Evolutionary conservation across 2,888 invertebrate genomes (phyloP), one percentile per base, ranked within the genome.

Genomic region (Cloeon dipterum): DNA sequence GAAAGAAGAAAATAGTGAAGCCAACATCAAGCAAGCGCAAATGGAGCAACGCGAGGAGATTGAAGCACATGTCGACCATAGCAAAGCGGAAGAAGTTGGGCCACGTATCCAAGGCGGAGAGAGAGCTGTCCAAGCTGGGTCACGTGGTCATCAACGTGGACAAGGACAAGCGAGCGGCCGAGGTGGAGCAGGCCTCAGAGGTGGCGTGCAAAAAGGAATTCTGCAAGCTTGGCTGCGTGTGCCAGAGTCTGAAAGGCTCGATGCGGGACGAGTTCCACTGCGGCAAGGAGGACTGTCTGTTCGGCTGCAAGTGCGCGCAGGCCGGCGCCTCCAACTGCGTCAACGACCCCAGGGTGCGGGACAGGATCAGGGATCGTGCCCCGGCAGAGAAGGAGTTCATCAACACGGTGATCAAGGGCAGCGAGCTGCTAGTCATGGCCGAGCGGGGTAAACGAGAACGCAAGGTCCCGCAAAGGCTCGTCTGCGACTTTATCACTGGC

Each of bases 311-410:
- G 4, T 68, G 68, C 45, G 11, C 41, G 35, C 29, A 40, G 53
- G 4, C 51, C 56, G 3, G 51, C 44, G 42, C 47, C 52, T 36
- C 49, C 17, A 23, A 17, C 29, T 37, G 39, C 10, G 55, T 53
- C 1, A 49, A 63, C 35, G 43, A 58, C 21, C 56, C 56, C 44
- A 48, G 68, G 36, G 60, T 66, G 42, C 58, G 59, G 44, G 57
- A 62, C 48, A 59, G 60, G 1, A 65, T 63, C 46, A 56, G 52
- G 32, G 63, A 65, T 39, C 54, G 76, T 41, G 68, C 74, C 1
- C 71, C 67, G 51, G 70, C 70, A 47, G 75, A 76, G 51, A 65
- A 69, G 50, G 74, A 74, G 48, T 76, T 76, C 52, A 72, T 70
- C 13, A 72, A 74, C 46, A 76, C 76, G 4, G 63, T 76, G 18